Evolutionary conservation across 35 echinoderm and acorn worm species (phyloP).

Genomic region (Apostichopus californicus): DNA sequence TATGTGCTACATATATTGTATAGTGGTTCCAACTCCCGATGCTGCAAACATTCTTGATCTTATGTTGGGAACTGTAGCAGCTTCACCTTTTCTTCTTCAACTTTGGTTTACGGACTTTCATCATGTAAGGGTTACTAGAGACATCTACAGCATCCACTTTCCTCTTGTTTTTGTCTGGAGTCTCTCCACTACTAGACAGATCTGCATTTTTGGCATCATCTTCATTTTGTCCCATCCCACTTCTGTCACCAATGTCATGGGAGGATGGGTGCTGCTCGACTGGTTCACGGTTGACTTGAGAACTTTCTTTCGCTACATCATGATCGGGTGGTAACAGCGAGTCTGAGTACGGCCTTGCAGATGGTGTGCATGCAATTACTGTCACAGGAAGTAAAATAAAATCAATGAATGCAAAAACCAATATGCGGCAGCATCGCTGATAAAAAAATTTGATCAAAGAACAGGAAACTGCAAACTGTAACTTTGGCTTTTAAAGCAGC

Average conservation of each 20-base stretch:
- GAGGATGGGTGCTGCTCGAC: conserved; percentile 15
- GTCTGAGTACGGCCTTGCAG: conserved; percentile 75
- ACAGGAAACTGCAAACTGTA: neutral
- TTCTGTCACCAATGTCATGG: conserved; percentile 41
- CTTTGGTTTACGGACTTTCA: conserved; percentile 74
- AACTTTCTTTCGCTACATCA: conserved; percentile 60
- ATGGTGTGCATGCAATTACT: conserved; percentile 92
- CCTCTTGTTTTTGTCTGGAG: conserved; percentile 38
- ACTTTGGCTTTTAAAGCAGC: too few species aligned
- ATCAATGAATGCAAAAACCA: neutral
- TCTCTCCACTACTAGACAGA: neutral
- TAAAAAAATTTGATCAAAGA: neutral
- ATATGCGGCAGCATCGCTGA: too few species aligned
- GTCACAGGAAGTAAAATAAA: neutral
- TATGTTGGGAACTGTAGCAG: neutral
- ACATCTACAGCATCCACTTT: conserved; percentile 32
- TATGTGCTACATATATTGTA: too few species aligned
- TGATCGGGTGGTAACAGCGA: conserved; percentile 81
- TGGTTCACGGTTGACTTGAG: neutral
- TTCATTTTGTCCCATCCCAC: conserved; percentile 45
- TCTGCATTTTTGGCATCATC: conserved; percentile 39
- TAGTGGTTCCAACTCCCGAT: neutral
- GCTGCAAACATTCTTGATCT: neutral
- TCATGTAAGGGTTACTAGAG: conserved; percentile 69
- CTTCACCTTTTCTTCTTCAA: conserved; percentile 75